A percentile compares a stretch with the other conserved stretches of the same genome.
Evolutionary conservation across 2,888 invertebrate genomes (phyloP).

Genomic region (Aphrophora alni): DNA sequence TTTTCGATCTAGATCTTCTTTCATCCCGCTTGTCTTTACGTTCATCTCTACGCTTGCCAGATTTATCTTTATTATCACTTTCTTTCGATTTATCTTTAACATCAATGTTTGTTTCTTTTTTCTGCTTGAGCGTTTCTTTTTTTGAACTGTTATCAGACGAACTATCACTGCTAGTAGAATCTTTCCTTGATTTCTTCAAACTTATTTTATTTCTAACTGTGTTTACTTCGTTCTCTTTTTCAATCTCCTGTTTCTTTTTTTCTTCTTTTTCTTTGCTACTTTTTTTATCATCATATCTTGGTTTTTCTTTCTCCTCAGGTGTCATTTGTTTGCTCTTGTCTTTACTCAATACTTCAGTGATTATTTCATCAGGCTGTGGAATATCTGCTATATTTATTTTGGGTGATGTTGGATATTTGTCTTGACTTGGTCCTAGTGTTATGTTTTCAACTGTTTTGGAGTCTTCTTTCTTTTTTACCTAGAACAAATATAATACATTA

Average conservation of each 20-base stretch:
- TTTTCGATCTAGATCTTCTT: slow-evolving; percentile 18
- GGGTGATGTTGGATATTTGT: neutral
- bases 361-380: neutral
- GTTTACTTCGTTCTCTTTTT: slow-evolving; percentile 36
- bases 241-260: slow-evolving; percentile 57
- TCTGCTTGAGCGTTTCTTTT: neutral
- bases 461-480: slow-evolving; percentile 2
- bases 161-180: neutral
- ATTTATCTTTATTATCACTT: slow-evolving; percentile 18
- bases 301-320: neutral
- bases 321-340: neutral
- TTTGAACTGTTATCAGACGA: neutral
- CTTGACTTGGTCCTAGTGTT: neutral
- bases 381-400: neutral
- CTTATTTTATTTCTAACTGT: neutral
- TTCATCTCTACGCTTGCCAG: neutral
- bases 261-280: slow-evolving; percentile 55
- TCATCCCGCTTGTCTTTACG: neutral
- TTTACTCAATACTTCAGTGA: too few species aligned
- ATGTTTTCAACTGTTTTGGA: neutral
- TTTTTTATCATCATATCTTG: neutral
- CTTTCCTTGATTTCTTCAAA: neutral
- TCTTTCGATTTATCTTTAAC: slow-evolving; percentile 39
- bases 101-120: slow-evolving; percentile 40
- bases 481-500: neutral